Percentiles rank a stretch among this genome's conserved stretches.
Conservation (phyloP, 2,797 vertebrate species). For the Gastrophryne carolinensis region DNA sequence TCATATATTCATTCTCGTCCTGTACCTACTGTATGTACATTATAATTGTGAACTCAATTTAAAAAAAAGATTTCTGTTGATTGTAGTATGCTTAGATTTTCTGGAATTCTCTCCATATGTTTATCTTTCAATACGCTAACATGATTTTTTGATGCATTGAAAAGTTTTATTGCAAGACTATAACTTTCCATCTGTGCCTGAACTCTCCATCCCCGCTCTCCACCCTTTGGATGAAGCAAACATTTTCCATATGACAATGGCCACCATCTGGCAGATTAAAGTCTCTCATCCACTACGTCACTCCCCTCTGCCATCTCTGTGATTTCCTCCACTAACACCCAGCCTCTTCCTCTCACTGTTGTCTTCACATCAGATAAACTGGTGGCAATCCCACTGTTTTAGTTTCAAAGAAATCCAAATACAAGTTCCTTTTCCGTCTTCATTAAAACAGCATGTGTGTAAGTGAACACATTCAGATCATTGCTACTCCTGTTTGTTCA, state of each 20-base stretch:
- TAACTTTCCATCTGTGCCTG: background rate
- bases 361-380: constrained; percentile 18
- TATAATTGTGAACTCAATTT: no score
- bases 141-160: background rate
- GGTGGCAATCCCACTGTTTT: background rate
- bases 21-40: no score
- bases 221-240: background rate
- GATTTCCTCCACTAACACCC: constrained; percentile 24
- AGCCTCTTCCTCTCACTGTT: constrained; percentile 13
- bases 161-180: background rate
- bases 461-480: background rate
- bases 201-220: background rate
- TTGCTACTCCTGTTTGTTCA: no score
- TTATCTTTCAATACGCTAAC: background rate
- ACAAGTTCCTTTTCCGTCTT: background rate
- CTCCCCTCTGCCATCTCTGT: constrained; percentile 3
- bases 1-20: no score
- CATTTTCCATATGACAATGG: constrained; percentile 21
- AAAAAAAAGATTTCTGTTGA: no score
- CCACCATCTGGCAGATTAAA: constrained; percentile 19
- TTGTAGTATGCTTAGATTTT: no score
- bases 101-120: background rate
- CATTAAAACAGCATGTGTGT: background rate
- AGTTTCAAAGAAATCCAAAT: background rate
- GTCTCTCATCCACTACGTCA: background rate